Percentiles rank a stretch among this genome's conserved stretches.
Conservation (phyloP, 2,113 vertebrate species). For the Syngnathus floridae region DNA sequence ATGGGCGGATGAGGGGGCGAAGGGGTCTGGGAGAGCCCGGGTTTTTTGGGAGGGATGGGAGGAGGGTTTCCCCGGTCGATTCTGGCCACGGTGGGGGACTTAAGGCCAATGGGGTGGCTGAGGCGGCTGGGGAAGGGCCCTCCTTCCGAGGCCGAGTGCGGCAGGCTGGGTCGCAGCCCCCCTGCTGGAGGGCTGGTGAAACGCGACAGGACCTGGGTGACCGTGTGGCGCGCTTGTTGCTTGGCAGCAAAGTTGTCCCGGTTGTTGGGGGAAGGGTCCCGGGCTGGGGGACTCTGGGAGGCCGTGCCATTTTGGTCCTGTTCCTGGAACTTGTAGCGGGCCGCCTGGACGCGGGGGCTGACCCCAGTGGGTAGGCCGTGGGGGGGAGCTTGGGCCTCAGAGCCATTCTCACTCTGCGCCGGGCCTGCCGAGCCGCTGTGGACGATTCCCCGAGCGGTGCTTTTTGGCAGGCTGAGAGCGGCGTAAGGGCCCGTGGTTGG, state of each 20-base stretch:
- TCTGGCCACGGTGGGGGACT: constrained; percentile 82
- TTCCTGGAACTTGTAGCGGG: constrained; percentile 95
- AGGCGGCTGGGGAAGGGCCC: constrained; percentile 74
- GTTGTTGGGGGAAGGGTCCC: constrained; percentile 88
- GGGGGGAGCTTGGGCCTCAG: constrained; percentile 49
- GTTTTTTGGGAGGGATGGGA: constrained; percentile 98
- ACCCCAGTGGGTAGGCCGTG: constrained; percentile 74
- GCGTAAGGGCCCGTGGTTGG: constrained; percentile 73
- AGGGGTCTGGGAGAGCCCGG: constrained; percentile 94
- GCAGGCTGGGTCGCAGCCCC: constrained; percentile 69
- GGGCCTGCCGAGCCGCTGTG: constrained; percentile 71
- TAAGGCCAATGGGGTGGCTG: constrained; percentile 76
- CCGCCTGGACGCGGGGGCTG: constrained; percentile 89
- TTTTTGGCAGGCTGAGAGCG: constrained; percentile 76
- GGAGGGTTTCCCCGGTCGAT: constrained; percentile 96
- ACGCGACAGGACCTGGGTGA: constrained; percentile 92
- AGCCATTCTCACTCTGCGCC: constrained; percentile 80
- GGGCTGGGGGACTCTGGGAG: constrained; percentile 83
- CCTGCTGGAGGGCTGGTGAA: constrained; percentile 84
- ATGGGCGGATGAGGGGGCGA: constrained; percentile 89
- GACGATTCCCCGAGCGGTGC: constrained; percentile 71
- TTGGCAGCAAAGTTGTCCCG: constrained; percentile 91
- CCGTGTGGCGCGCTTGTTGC: constrained; percentile 92
- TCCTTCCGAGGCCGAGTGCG: constrained; percentile 73
- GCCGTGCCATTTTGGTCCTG: constrained; percentile 94